Percentiles rank a stretch among this genome's conserved stretches.
Conservation (phyloP, 2,113 vertebrate genomes). For the Oncorhynchus mykiss region DNA sequence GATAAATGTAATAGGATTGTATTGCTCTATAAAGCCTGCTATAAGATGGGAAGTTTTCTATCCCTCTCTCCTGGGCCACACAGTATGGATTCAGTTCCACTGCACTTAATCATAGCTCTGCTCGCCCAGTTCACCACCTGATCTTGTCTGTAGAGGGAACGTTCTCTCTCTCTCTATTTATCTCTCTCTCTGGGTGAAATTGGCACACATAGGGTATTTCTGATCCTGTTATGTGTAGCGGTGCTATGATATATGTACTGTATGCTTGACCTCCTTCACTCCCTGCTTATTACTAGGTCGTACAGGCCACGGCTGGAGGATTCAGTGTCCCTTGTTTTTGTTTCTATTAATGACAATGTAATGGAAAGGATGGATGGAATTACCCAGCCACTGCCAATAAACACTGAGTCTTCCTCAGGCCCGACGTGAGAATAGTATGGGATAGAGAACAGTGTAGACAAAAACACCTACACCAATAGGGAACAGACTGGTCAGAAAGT, state of each 20-base stretch:
- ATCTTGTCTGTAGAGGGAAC: slow-evolving; percentile 12
- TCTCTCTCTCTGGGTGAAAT: background rate
- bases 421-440: no score
- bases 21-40: slow-evolving; percentile 43
- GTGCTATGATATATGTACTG: background rate
- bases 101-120: background rate
- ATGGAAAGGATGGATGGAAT: background rate
- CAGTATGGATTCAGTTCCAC: background rate
- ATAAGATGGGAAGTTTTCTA: slow-evolving; percentile 14
- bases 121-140: background rate
- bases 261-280: background rate
- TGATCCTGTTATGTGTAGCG: background rate
- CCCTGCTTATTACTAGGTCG: background rate
- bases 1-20: slow-evolving; percentile 44
- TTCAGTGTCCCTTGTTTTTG: background rate
- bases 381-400: background rate
- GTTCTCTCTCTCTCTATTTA: background rate
- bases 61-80: background rate
- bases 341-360: background rate
- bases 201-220: background rate
- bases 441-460: background rate
- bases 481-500: background rate
- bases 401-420: background rate
- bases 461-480: background rate
- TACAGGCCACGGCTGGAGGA: background rate